phyloP scores from a whole-genome alignment of 2,797 vertebrate genomes.

The Lagodon rhomboides region DNA sequence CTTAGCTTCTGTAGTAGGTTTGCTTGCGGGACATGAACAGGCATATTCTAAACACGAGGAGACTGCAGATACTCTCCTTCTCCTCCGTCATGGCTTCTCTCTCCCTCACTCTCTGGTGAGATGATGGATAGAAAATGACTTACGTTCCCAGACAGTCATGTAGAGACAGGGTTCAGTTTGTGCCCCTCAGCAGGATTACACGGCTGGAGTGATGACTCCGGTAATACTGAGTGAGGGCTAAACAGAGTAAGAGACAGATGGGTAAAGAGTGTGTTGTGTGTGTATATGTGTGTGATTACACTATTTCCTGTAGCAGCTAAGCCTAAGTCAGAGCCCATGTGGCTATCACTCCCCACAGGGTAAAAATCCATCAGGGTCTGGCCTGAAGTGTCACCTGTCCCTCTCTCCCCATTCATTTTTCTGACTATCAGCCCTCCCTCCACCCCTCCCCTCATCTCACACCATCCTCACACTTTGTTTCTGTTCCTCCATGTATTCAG shows the following conservation, averaged over 20 bases:
- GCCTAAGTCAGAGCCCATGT: slow-evolving; percentile 60
- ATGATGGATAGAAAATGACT: slow-evolving; percentile 76
- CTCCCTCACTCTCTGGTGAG: slow-evolving; percentile 35
- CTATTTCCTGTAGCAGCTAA: slow-evolving; percentile 58
- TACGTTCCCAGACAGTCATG: slow-evolving; percentile 63
- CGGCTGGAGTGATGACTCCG: slow-evolving; percentile 72
- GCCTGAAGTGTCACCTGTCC: slow-evolving; percentile 63
- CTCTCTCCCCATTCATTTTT: slow-evolving; percentile 61
- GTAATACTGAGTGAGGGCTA: slow-evolving; percentile 73
- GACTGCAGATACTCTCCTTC: slow-evolving; percentile 33
- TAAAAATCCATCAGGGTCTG: slow-evolving; percentile 74
- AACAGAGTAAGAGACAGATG: slow-evolving; percentile 64
- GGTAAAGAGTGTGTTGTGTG: slow-evolving; percentile 25
- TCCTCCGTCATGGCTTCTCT: slow-evolving; percentile 14
- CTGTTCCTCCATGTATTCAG: slow-evolving; percentile 27
- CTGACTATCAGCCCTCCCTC: slow-evolving; percentile 52
- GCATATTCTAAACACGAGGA: slow-evolving; percentile 26
- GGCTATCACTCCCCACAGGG: slow-evolving; percentile 64
- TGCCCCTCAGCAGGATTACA: slow-evolving; percentile 75
- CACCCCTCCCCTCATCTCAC: slow-evolving; percentile 16
- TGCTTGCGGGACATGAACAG: slow-evolving; percentile 7
- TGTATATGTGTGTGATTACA: slow-evolving; percentile 50
- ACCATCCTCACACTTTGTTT: slow-evolving; percentile 33
- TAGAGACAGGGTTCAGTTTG: slow-evolving; percentile 73
- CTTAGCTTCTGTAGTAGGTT: neutral